Conservation (phyloP, 2,797 vertebrate genomes). For the Lepus townsendii region DNA sequence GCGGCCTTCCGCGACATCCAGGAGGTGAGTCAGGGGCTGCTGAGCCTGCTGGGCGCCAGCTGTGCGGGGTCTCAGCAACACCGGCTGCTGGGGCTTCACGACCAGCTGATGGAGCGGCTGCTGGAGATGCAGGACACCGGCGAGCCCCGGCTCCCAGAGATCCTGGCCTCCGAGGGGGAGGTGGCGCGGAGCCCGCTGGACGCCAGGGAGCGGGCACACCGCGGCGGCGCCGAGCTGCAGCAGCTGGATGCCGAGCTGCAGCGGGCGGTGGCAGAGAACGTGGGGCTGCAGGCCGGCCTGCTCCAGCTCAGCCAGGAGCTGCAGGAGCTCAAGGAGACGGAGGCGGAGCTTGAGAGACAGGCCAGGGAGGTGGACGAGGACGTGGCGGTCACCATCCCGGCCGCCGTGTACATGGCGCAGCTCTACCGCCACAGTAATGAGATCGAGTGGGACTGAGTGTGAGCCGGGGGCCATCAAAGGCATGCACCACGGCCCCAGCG, state of each 20-base stretch:
- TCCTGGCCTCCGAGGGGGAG: slow-evolving; percentile 75
- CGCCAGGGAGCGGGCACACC: slow-evolving; percentile 51
- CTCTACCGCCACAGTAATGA: slow-evolving; percentile 92
- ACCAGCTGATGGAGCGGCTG: slow-evolving; percentile 86
- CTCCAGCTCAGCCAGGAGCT: slow-evolving; percentile 66
- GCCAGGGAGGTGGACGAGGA: slow-evolving; percentile 73
- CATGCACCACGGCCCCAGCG: slow-evolving; percentile 92
- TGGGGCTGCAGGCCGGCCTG: slow-evolving; percentile 46
- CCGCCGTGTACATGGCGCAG: slow-evolving; percentile 88
- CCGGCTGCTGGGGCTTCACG: slow-evolving; percentile 86
- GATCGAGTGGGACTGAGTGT: slow-evolving; percentile 94
- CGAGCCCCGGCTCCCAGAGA: slow-evolving; percentile 80
- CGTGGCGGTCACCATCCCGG: slow-evolving; percentile 71
- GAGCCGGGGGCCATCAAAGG: slow-evolving; percentile 90
- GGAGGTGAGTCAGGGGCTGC: slow-evolving; percentile 88
- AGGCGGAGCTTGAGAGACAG: slow-evolving; percentile 46
- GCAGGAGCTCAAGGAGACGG: slow-evolving; percentile 73
- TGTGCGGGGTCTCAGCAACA: slow-evolving; percentile 82
- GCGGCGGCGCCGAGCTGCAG: slow-evolving; percentile 53
- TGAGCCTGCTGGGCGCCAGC: slow-evolving; percentile 89
- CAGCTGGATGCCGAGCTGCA: slow-evolving; percentile 78
- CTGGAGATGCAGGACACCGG: slow-evolving; percentile 82
- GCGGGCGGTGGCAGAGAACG: slow-evolving; percentile 53
- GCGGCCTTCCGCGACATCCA: slow-evolving; percentile 86
- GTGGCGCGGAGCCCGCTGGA: slow-evolving; percentile 84